Conservation (phyloP, 2,797 vertebrate species). For the Dipus sagitta region DNA sequence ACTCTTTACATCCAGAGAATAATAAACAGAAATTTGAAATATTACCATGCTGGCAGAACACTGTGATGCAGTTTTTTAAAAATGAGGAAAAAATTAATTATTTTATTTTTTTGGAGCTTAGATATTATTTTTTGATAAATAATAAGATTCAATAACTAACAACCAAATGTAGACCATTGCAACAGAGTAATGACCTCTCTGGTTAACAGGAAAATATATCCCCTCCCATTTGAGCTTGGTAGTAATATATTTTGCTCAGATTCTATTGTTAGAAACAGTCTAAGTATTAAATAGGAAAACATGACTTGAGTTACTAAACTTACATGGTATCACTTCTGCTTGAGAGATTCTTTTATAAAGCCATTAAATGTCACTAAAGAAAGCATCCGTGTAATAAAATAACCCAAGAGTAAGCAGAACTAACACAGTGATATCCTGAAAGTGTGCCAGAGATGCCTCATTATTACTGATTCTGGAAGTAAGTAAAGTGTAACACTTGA, state of each 20-base stretch:
- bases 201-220: neutral
- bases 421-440: neutral
- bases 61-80: neutral
- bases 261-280: neutral
- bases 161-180: neutral
- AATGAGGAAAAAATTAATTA: neutral
- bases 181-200: neutral
- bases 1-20: conserved; percentile 83
- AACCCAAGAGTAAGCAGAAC: neutral
- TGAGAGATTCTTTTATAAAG: neutral
- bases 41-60: conserved; percentile 76
- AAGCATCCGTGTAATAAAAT: neutral
- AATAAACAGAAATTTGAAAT: conserved; percentile 86
- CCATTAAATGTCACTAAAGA: neutral
- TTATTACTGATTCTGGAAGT: conserved; percentile 47
- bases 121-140: neutral
- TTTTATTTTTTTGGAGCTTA: conserved; percentile 19
- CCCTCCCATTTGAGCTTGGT: neutral
- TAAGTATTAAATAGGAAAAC: neutral
- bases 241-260: too few relatives aligned
- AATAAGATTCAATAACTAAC: neutral
- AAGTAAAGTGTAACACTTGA: conserved; percentile 30
- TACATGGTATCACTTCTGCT: neutral
- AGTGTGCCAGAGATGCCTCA: neutral
- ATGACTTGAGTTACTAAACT: neutral